These are phyloP conservation scores for Sinodicranocentrus sp. DNA, from an alignment of 2,888 invertebrate genomes.

Conservation along the genomic window DNA sequence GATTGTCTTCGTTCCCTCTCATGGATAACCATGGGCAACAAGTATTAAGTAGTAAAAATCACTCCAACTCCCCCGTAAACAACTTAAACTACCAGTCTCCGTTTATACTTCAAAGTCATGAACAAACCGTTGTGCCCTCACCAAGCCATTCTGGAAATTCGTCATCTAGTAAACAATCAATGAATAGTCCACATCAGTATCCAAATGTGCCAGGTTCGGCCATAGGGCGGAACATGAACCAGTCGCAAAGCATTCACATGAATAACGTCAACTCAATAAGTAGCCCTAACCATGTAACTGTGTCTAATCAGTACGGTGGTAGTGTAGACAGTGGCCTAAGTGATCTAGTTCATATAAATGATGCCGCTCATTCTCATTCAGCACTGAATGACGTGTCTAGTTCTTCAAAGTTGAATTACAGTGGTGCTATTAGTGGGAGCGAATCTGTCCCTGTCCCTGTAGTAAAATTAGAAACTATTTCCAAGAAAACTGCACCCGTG, in stretches of 20 bases:
- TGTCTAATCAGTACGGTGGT: conserved; percentile 48
- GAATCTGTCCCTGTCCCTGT: conserved; percentile 34
- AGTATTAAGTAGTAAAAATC: conserved; percentile 53
- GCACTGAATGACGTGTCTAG: conserved; percentile 42
- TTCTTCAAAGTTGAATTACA: conserved; percentile 52
- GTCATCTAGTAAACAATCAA: conserved; percentile 52
- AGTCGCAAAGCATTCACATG: conserved; percentile 44
- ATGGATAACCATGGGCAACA: conserved; percentile 56
- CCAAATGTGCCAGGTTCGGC: conserved; percentile 32
- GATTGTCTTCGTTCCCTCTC: conserved; percentile 58
- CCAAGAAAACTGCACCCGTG: conserved; percentile 12
- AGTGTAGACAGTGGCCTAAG: conserved; percentile 39
- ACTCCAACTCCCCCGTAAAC: conserved; percentile 33
- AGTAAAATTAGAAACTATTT: conserved; percentile 40
- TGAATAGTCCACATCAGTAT: conserved; percentile 31
- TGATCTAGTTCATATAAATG: conserved; percentile 18
- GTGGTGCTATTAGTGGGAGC: conserved; percentile 58
- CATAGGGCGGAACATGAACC: conserved; percentile 4
- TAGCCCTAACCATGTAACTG: conserved; percentile 52
- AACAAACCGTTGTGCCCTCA: conserved; percentile 43
- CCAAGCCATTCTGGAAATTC: conserved; percentile 43
- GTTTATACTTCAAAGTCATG: conserved; percentile 36
- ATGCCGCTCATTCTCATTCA: conserved; percentile 28
- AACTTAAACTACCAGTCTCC: conserved; percentile 50
- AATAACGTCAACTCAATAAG: conserved; percentile 50